Conservation (phyloP, 2,888 invertebrate genomes). For the Catocala nupta region DNA sequence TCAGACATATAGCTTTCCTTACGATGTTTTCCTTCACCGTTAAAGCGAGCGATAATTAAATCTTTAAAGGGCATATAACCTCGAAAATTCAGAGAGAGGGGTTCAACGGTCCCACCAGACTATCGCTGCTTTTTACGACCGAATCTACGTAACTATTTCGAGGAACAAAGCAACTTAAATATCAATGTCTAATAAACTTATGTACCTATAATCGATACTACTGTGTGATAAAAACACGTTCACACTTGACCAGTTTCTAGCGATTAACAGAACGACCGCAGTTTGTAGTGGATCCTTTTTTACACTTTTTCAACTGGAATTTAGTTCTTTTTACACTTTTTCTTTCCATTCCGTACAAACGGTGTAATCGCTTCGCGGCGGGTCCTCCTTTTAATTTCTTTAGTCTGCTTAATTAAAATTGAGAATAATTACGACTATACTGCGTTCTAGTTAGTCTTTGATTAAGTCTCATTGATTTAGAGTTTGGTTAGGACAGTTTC, state of each 20-base stretch:
- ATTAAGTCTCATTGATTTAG: slow-evolving; percentile 2
- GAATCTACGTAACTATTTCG: no score
- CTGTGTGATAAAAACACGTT: slow-evolving; percentile 9
- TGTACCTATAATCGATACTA: no score
- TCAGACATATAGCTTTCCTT: no score
- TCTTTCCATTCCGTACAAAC: slow-evolving; percentile 40
- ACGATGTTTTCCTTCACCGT: no score
- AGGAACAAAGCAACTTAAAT: no score
- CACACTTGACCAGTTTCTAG: slow-evolving; percentile 19
- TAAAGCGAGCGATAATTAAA: no score
- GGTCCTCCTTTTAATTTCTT: slow-evolving; percentile 33
- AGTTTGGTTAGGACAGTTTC: background rate
- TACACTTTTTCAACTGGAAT: slow-evolving; percentile 19
- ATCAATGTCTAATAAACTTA: no score
- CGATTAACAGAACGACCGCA: slow-evolving; percentile 38
- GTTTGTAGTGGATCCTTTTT: slow-evolving; percentile 26
- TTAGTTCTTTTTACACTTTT: slow-evolving; percentile 33
- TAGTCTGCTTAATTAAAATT: slow-evolving; percentile 54
- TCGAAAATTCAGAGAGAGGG: no score
- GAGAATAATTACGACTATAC: slow-evolving; percentile 34
- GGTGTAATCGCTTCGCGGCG: slow-evolving; percentile 50
- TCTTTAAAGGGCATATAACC: no score
- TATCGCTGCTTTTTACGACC: no score
- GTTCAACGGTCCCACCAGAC: no score
- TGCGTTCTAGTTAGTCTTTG: background rate